Conservation (phyloP, 2,797 vertebrate genomes). For the Chrosomus eos region DNA sequence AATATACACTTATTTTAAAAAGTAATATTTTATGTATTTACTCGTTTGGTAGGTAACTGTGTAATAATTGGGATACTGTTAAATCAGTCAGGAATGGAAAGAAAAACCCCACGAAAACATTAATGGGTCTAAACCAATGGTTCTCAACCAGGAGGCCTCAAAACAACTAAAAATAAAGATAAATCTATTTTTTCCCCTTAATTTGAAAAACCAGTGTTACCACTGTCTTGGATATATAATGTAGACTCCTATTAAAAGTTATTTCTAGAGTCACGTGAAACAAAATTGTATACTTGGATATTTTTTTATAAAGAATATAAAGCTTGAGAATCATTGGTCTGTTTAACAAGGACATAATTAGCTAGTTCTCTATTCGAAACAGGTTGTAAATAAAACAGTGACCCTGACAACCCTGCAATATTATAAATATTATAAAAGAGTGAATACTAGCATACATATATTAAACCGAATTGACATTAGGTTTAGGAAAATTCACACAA, state of each 20-base stretch:
- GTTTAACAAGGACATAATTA: neutral
- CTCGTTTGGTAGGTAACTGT: neutral
- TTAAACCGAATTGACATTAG: neutral
- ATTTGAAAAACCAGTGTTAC: too few species aligned
- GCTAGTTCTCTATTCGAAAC: neutral
- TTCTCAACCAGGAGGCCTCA: neutral
- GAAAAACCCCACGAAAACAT: too few species aligned
- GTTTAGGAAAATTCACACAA: conserved; percentile 9
- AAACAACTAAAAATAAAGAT: neutral
- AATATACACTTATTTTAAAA: neutral
- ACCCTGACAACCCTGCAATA: neutral
- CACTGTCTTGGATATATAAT: too few species aligned
- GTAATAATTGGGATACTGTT: neutral
- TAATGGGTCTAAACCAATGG: neutral
- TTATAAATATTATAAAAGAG: neutral
- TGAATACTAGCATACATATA: neutral
- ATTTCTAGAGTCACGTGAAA: too few species aligned
- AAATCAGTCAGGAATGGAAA: too few species aligned
- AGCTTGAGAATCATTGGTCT: neutral
- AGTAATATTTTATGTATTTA: neutral
- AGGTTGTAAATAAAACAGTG: neutral
- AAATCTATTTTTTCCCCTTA: too few species aligned
- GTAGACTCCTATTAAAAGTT: too few species aligned
- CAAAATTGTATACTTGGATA: too few species aligned
- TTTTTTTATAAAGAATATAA: too few species aligned